A percentile compares a stretch with the other conserved stretches of the same genome.
Evolutionary conservation across 2,888 invertebrate genomes (phyloP).

Genomic region (Ectemnius lituratus): DNA sequence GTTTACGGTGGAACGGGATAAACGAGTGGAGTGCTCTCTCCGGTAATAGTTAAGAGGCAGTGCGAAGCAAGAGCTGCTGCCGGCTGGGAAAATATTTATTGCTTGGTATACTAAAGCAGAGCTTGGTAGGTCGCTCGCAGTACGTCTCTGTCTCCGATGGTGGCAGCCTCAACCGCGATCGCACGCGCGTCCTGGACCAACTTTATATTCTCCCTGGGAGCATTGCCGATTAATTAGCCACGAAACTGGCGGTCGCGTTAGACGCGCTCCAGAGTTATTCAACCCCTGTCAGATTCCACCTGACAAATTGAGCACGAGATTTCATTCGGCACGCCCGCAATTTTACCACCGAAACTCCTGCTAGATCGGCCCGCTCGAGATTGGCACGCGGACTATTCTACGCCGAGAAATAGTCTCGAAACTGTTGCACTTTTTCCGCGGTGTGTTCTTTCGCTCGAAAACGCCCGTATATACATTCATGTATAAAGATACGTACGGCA

Average conservation of each 20-base stretch:
- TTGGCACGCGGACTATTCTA: no score
- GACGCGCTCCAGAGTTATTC: neutral
- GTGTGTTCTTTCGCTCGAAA: no score
- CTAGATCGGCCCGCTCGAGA: no score
- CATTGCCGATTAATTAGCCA: constrained; percentile 1
- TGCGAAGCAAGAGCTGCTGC: neutral
- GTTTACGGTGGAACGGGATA: constrained; percentile 18
- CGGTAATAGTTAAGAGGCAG: constrained; percentile 10
- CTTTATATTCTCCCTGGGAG: constrained; percentile 9
- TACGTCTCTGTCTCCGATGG: neutral
- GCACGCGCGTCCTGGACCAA: constrained; percentile 2
- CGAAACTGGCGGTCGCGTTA: neutral
- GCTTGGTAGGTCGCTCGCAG: neutral
- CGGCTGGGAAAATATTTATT: constrained; percentile 28
- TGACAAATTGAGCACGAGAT: constrained; percentile 4
- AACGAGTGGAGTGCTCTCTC: constrained; percentile 31
- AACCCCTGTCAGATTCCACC: neutral
- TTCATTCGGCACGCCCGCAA: no score
- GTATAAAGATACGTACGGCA: no score
- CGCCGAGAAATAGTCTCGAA: neutral
- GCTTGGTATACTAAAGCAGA: neutral
- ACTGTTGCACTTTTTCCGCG: no score
- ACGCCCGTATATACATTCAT: no score
- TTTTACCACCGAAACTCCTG: no score
- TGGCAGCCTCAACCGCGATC: neutral